Base-by-base conservation (phyloP, 2,113 vertebrate genomes). In the Nerophis lumbriciformis region DNA sequence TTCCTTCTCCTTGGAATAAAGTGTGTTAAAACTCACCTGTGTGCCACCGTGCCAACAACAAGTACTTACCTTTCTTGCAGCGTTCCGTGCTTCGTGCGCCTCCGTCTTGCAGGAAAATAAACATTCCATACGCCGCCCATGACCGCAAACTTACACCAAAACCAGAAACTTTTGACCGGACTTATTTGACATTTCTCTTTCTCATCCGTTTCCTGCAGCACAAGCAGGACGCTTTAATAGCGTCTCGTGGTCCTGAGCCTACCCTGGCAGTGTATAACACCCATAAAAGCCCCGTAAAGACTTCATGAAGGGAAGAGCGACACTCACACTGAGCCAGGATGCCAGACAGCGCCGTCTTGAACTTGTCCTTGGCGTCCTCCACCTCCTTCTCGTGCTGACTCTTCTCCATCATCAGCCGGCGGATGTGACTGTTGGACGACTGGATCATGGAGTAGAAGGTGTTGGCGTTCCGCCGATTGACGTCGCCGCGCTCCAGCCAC, bases 361-460 rank as follows among this genome's bases (percentile, higher is more conserved):
- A 97, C 67, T 95, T 97, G 53, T 98, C 96, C 59, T 96, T 98
- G 61, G 95, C 94, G 71, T 97, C 94, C 28, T 98, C 95, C 95
- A 98, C 93, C 80, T 95, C 95, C 71, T 96, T 97, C 81, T 98
- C 94, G 0, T 98, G 95, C 36, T 91, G 83, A 0, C 91, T 91
- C 73, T 97, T 98, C 86, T 98, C 95, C 0, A 90, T 90, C 74
- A 94, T 88, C 19, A 98, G 90, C 15, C 94, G 85, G 61, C 95
- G 94, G 70, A 97, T 84, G 64, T 98, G 96, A 85, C 95, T 96
- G 81, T 96, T 98, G 68, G 94, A 94, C 0, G 94, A 95, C 84
- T 98, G 95, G 88, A 98, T 96, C 96, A 98, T 98, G 69, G 95
- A 97, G 83, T 98, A 98, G 89, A 98, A 97, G 89, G 93, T 97